phyloP scores from a whole-genome alignment of 2,888 invertebrate species.

The Hypolimnas misippus region DNA sequence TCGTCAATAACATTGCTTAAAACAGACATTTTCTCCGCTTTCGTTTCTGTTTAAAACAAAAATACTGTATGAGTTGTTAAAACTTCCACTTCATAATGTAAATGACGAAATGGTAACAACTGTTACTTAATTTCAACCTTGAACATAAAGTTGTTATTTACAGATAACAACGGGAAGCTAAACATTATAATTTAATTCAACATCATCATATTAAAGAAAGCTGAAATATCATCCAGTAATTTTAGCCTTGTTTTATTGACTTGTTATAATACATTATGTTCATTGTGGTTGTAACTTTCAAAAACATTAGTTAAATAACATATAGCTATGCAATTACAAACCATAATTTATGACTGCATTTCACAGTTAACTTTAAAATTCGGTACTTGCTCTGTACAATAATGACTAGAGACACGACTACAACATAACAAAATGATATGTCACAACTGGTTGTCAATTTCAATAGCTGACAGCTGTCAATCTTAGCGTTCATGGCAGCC shows the following conservation, averaged over 20 bases:
- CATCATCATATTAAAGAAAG: background rate
- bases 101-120: constrained; percentile 36
- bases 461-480: too few relatives aligned
- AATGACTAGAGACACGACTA: too few relatives aligned
- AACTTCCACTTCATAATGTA: constrained; percentile 28
- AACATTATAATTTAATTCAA: background rate
- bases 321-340: too few relatives aligned
- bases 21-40: constrained; percentile 54
- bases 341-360: too few relatives aligned
- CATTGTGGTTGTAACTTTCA: too few relatives aligned
- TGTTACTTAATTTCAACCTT: constrained; percentile 33
- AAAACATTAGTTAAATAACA: too few relatives aligned
- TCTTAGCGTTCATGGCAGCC: too few relatives aligned
- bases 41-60: constrained; percentile 12
- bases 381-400: too few relatives aligned
- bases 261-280: too few relatives aligned
- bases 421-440: too few relatives aligned
- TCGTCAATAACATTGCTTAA: constrained; percentile 71
- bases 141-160: constrained; percentile 27
- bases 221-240: background rate
- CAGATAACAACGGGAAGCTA: constrained; percentile 24
- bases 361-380: too few relatives aligned
- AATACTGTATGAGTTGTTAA: constrained; percentile 3
- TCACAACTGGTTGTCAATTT: too few relatives aligned
- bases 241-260: background rate